Base-by-base conservation (phyloP, 2,888 invertebrate species). In the Syrista parreyssii region DNA sequence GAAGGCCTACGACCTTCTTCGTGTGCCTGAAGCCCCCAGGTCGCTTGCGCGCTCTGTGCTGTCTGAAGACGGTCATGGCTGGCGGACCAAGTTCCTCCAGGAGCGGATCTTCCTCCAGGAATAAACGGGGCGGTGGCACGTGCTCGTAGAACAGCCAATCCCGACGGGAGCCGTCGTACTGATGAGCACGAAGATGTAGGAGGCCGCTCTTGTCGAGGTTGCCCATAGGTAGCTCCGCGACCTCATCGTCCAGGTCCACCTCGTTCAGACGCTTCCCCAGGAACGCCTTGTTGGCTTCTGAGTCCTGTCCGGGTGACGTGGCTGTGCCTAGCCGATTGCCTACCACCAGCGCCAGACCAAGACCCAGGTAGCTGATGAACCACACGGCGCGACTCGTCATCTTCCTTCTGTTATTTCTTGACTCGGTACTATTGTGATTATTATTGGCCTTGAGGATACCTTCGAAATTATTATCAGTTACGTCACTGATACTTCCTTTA, bases 341-440 rank as follows among this genome's bases (percentile, higher is more conserved):
- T 77, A 91, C 83, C 35, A 87, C 88, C 72, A 91, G 82, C 68
- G 90, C 90, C 77, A 91, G 85, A 74, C 91, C 90, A 40, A 90
- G 86, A 81, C 90, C 89, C 75, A 90, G 86, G 84, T 89, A 91
- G 78, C 90, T 89, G 40, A 91, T 84, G 55, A 78, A 75, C 89
- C 90, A 90, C 81, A 78, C 35, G 12, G 90, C 85, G 83, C 89
- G 86, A 82, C 87, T 89, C 82, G 90, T 88, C 91, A 91, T 91
- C 79, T 84, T 86, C 68, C 72, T 79, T 69, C 35, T 33, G 73
- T 12, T n/a, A 0, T n/a, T 15, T 12, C 32, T 73, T 15, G 33
- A n/a, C 73, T 73, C 73, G 33, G 33, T 33, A 31, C n/a, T 35
- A 30, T 73, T 33, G 73, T 31, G 31, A n/a, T 34, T 73, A n/a